A percentile compares a stretch with the other conserved stretches of the same genome.
phyloP scores from a whole-genome alignment of 2,113 vertebrate species.

The Oplegnathus fasciatus region DNA sequence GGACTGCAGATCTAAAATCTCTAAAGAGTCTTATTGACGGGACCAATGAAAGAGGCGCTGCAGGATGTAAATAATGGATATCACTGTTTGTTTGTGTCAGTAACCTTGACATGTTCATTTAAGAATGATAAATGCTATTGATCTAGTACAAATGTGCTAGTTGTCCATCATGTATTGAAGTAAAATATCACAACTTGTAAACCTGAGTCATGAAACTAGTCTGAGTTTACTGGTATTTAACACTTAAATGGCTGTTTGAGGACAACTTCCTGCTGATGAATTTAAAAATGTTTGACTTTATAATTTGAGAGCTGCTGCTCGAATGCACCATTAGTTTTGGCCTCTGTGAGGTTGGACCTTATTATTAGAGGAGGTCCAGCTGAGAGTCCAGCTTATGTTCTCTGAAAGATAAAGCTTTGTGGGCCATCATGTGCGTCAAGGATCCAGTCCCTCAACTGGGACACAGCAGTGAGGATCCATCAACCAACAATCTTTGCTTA shows the following conservation, averaged over 20 bases:
- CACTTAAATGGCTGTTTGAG: neutral
- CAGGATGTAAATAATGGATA: neutral
- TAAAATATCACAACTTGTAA: neutral
- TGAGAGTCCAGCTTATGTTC: no score
- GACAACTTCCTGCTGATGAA: neutral
- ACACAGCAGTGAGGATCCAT: neutral
- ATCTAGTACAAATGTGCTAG: neutral
- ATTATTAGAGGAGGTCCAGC: conserved; percentile 2
- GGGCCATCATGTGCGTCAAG: neutral
- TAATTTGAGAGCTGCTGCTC: neutral
- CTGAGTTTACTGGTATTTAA: no score
- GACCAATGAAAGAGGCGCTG: neutral
- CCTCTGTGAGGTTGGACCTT: neutral
- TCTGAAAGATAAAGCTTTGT: neutral
- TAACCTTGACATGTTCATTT: neutral
- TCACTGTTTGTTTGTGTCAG: neutral
- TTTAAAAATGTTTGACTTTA: neutral
- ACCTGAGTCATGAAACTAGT: neutral
- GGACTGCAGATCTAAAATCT: no score
- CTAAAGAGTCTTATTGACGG: neutral
- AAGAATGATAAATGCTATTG: neutral
- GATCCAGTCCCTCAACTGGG: neutral
- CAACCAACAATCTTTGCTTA: neutral
- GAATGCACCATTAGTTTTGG: neutral
- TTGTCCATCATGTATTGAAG: neutral